These are phyloP conservation scores for Caenorhabditis remanei DNA, from an alignment of 1,140 invertebrate species.

Conservation along the genomic window DNA sequence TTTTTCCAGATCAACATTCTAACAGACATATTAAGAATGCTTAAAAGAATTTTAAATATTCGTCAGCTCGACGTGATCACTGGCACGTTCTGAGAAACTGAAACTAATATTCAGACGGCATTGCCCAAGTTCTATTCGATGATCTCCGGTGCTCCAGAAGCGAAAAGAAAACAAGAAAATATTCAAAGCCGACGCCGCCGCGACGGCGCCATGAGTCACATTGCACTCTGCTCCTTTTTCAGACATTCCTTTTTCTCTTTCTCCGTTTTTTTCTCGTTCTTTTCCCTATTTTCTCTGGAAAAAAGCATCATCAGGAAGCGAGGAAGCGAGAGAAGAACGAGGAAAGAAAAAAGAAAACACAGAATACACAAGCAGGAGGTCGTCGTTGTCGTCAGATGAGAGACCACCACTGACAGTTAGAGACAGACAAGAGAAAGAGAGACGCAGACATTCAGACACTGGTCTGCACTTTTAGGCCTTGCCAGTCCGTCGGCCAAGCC, in stretches of 20 bases:
- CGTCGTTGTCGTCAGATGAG: background rate
- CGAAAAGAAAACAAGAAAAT: background rate
- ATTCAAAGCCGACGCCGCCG: background rate
- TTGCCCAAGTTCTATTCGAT: background rate
- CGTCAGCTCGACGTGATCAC: too few relatives aligned
- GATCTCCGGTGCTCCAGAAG: background rate
- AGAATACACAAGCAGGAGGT: constrained; percentile 43
- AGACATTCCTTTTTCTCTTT: background rate
- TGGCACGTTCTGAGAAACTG: background rate
- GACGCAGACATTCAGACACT: background rate
- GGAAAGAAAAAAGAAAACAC: constrained; percentile 28
- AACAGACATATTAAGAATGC: too few relatives aligned
- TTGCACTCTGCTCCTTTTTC: constrained; percentile 8
- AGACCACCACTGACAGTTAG: background rate
- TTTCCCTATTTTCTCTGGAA: constrained; percentile 5
- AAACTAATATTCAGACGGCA: background rate
- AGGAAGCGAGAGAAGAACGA: background rate
- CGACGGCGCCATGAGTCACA: constrained; percentile 1
- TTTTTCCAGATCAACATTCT: too few relatives aligned
- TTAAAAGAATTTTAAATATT: too few relatives aligned
- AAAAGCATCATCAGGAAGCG: constrained; percentile 35
- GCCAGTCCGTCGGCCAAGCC: constrained; percentile 6
- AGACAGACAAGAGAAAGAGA: constrained; percentile 21
- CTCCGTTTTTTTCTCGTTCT: background rate
- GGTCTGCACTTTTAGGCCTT: constrained; percentile 19